phyloP scores from a whole-genome alignment of 2,888 invertebrate genomes.

The Platycnemis pennipes region DNA sequence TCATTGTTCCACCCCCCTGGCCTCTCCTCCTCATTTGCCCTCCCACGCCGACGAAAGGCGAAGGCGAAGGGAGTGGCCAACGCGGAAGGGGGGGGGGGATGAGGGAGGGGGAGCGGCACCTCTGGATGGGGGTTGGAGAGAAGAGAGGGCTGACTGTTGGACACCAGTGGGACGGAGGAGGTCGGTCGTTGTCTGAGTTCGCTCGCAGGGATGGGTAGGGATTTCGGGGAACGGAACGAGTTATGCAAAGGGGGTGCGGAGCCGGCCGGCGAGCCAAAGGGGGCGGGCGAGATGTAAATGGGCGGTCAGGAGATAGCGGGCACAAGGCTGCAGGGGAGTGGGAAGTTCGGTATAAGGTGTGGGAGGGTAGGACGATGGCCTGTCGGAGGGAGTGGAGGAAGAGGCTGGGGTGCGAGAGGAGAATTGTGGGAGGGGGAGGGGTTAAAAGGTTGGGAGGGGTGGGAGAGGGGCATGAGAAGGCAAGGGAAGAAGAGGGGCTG shows the following conservation, averaged over 20 bases:
- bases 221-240: background rate
- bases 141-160: background rate
- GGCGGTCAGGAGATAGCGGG: background rate
- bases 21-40: background rate
- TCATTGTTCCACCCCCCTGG: background rate
- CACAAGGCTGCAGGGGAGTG: background rate
- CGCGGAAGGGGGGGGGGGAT: background rate
- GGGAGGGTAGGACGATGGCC: background rate
- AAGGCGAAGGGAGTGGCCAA: conserved; percentile 8
- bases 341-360: background rate
- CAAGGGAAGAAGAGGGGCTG: background rate
- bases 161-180: background rate
- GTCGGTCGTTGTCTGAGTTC: background rate
- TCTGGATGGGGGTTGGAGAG: background rate
- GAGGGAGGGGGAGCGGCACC: background rate
- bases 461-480: background rate
- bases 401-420: background rate
- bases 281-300: background rate
- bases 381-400: background rate
- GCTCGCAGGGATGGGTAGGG: background rate
- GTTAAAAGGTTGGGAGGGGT: background rate
- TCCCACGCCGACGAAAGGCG: conserved; percentile 6
- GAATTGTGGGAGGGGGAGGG: too few species aligned
- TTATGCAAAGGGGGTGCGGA: background rate
- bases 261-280: background rate